Evolutionary conservation across 1,140 invertebrate species (phyloP).

Genomic region (Apocrypta bakeri): DNA sequence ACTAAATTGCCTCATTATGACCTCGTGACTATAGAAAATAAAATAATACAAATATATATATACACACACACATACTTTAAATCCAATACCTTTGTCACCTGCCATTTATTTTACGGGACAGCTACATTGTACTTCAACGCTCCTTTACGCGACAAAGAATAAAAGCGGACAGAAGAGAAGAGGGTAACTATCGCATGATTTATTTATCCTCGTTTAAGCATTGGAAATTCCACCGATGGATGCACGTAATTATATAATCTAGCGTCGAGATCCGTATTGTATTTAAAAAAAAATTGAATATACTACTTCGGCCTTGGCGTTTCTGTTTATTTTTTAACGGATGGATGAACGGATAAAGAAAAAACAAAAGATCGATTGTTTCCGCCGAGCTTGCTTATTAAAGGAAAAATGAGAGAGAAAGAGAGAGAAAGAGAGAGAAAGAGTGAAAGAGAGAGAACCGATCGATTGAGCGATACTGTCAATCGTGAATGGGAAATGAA

Average conservation of each 20-base stretch:
- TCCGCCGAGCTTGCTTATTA: slow-evolving; percentile 34
- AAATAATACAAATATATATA: neutral
- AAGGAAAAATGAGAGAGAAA: no score
- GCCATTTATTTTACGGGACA: slow-evolving; percentile 34
- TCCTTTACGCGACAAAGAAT: neutral
- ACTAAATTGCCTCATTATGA: slow-evolving; percentile 11
- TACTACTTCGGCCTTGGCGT: neutral
- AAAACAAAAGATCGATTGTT: slow-evolving; percentile 48
- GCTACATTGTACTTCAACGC: neutral
- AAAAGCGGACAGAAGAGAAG: neutral
- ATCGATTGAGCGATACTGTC: slow-evolving; percentile 35
- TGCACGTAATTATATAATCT: slow-evolving; percentile 13
- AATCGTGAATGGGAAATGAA: slow-evolving; percentile 8
- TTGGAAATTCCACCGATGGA: neutral
- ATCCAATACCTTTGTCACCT: slow-evolving; percentile 2
- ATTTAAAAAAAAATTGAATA: neutral
- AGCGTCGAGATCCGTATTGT: no score
- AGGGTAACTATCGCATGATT: neutral
- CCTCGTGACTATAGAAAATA: neutral
- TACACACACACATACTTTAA: neutral
- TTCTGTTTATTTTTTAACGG: neutral
- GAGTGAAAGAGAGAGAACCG: neutral
- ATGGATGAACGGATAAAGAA: neutral
- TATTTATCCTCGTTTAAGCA: neutral
- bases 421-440: neutral